Base-by-base conservation (phyloP, 1,140 invertebrate species). In the Danaus plexippus region DNA sequence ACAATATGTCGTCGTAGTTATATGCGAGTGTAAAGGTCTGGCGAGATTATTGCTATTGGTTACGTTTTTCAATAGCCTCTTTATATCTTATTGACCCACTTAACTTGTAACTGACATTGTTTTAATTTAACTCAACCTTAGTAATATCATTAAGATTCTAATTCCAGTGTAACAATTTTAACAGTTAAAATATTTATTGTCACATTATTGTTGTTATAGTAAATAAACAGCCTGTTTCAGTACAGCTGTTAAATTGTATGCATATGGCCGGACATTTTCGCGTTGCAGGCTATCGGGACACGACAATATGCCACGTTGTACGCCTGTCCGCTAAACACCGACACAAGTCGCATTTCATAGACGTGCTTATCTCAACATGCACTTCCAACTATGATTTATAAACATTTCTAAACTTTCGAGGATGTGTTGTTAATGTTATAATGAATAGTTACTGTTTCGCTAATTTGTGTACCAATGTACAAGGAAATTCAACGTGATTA, bases 61-160 rank as follows among this genome's bases (percentile, higher is more conserved):
- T 81, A 80, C 79, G 67, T 75, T 82, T 81, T 79, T 84, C 79
- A 84, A 84, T 85, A 77, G 80, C 71, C 69, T 58, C 72, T 71
- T 79, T 77, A 76, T 84, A 83, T 83, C 83, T 70, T 79, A 84
- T 83, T 75, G 75, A 64, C 83, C 80, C 66, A 80, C 75, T 78
- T 82, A 56, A 71, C 59, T 74, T 73, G 69, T 80, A 79, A 80
- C 77, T 82, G 68, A 77, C 74, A 79, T 75, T 76, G 60, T 63
- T 69, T 57, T 68, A 53, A 68, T 66, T 54, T 69, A 61, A 69
- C 67, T 63, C 66, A 64, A 69, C 57, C 52, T 64, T 64, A 67
- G 22, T 6, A 32, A 32, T 32, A 4, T 32, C 22, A 8, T 32
- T 32, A 32, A 32, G 2, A 32, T 32, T 32, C 22, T 4, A 32